Evolutionary conservation across 2,797 vertebrate genomes (phyloP).

Genomic region (Melanotaenia maccullochi): DNA sequence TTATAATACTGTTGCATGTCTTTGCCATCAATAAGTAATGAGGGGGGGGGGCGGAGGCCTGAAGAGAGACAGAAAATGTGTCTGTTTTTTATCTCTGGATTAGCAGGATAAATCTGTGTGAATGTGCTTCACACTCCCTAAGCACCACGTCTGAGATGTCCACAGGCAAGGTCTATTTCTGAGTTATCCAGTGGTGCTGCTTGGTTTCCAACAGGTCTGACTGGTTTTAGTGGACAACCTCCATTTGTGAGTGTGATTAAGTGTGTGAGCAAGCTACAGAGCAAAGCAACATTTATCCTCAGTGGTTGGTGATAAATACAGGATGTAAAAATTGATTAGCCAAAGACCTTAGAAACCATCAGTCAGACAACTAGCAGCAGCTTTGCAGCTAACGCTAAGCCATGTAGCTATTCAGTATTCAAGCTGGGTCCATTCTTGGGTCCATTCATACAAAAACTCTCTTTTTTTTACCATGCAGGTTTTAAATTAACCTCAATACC

Average conservation of each 20-base stretch:
- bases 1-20: conserved; percentile 8
- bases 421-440: neutral
- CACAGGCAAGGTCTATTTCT: neutral
- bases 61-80: neutral
- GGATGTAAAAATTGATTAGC: neutral
- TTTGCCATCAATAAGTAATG: neutral
- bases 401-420: neutral
- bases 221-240: neutral
- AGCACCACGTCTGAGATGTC: neutral
- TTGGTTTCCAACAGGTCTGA: neutral
- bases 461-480: neutral
- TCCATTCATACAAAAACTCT: neutral
- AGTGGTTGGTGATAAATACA: neutral
- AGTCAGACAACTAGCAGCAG: neutral
- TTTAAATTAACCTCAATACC: too few relatives aligned
- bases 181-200: neutral
- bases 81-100: neutral
- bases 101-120: neutral
- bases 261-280: neutral
- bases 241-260: neutral
- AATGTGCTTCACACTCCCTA: neutral
- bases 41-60: neutral
- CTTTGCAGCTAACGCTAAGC: neutral
- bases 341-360: neutral
- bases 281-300: neutral